Percentiles rank a stretch among this genome's conserved stretches.
phyloP scores from a whole-genome alignment of 2,113 vertebrate species.

The Nycticebus coucang region DNA sequence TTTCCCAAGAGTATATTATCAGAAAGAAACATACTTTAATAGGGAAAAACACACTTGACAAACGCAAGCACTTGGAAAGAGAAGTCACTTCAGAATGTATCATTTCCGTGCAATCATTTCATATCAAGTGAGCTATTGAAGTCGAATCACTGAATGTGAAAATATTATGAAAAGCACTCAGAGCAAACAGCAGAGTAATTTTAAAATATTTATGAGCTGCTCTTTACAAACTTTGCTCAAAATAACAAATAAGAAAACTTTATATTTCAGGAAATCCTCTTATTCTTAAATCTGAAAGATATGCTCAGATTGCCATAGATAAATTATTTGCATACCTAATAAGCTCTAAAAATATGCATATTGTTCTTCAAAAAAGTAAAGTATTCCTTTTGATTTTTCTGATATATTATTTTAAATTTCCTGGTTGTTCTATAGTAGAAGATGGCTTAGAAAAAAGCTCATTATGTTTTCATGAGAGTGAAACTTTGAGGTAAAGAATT shows the following conservation, averaged over 20 bases:
- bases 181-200: neutral
- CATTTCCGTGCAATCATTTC: constrained; percentile 35
- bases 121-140: constrained; percentile 50
- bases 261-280: neutral
- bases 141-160: constrained; percentile 54
- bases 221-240: constrained; percentile 53
- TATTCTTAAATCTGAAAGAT: constrained; percentile 24
- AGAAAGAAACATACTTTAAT: constrained; percentile 41
- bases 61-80: constrained; percentile 23
- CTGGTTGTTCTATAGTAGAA: neutral
- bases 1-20: constrained; percentile 36
- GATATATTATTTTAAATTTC: constrained; percentile 14
- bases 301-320: neutral
- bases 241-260: constrained; percentile 36
- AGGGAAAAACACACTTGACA: constrained; percentile 21
- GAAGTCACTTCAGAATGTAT: constrained; percentile 19
- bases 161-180: constrained; percentile 73
- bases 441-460: neutral
- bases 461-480: neutral
- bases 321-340: neutral
- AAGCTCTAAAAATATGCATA: constrained; percentile 8
- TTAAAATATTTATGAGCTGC: constrained; percentile 55
- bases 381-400: neutral
- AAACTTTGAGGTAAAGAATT: neutral
- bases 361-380: neutral